Evolutionary conservation across 2,888 invertebrate genomes (phyloP), one percentile per base, ranked within the genome.

Genomic region (Latheticus oryzae): DNA sequence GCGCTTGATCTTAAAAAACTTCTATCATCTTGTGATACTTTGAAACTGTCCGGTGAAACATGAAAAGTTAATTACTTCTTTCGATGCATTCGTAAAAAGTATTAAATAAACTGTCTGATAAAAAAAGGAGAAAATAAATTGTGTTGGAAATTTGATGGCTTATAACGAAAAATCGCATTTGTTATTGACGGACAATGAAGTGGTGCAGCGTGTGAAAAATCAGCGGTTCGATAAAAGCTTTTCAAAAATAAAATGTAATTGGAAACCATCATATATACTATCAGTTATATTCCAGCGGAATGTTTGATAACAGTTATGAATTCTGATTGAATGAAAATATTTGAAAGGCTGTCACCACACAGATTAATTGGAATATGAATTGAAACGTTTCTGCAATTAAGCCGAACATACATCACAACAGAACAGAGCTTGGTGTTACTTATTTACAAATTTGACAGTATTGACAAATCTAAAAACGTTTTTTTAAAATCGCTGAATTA

Each of bases 241-340:
- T 52, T 26, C 16, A 40, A 38, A 33, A 16, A 32, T 32, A 42
- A 50, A 56, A 21, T 51, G 30, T 51, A 51, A 57, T 57, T 57
- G 57, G 32, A 52, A 57, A 28, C 37, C 38, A 43, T n/a, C n/a
- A n/a, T n/a, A n/a, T 55, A 35, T 40, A 40, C 16, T 53, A 53
- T 58, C 52, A 35, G 61, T 37, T 38, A 48, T 50, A 45, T 47
- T 55, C 42, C 56, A 45, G 15, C 30, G 51, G 59, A 52, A 57
- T 54, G 58, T 61, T 60, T 60, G 60, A 64, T 63, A 60, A 42
- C 59, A 53, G 58, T 60, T 63, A 65, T 66, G 65, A 65, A 68
- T 63, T 66, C 59, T 64, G 47, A 68, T 65, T 63, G 62, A 67
- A 67, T 62, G 67, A 65, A 66, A 69, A 69, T 69, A 66, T 67